Base-by-base conservation (phyloP, 2,797 vertebrate genomes). In the Rousettus madagascariensis region DNA sequence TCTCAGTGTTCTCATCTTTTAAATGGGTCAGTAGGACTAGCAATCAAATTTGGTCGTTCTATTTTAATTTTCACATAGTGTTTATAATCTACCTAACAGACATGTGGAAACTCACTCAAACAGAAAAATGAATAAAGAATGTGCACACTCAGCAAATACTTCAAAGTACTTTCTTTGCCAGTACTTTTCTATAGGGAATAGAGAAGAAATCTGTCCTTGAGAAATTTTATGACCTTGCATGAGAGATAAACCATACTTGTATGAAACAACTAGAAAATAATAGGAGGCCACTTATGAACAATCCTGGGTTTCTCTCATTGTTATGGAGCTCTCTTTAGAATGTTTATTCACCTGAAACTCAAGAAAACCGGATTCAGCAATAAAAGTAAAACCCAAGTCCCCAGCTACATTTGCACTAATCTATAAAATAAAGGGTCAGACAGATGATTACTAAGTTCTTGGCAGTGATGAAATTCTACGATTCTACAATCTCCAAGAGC, bases 321-420 rank as follows among this genome's bases (percentile, higher is more conserved):
- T 78, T 88, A 30, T 0, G 6, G 79, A 41, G 15, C 11, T 51
- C 17, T 30, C 51, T 87, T 78, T 88, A 86, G 91, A 92, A 86
- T 77, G 80, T 63, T 28, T 28, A 26, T 36, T 95, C 43, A 69
- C 69, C 72, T 92, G 59, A 91, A 96, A 96, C 43, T 61, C 69
- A 57, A 86, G 95, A 83, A 92, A 96, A 63, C n/a, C 41, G 86
- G 85, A 77, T 51, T 92, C 22, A 6, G 49, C 30, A 92, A 43
- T 83, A 79, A 92, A 93, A 41, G 41, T 69, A 57, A 79, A 95
- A 49, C 61, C 65, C 68, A 66, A 41, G 24, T n/a, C 19, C n/a
- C 82, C 20, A 26, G 46, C 36, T 59, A n/a, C 22, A 49, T 53
- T 83, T 83, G 33, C 19, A 22, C 20, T 68, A 46, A 84, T 71